Conservation (phyloP, 2,113 vertebrate species). For the Chaetura pelagica region DNA sequence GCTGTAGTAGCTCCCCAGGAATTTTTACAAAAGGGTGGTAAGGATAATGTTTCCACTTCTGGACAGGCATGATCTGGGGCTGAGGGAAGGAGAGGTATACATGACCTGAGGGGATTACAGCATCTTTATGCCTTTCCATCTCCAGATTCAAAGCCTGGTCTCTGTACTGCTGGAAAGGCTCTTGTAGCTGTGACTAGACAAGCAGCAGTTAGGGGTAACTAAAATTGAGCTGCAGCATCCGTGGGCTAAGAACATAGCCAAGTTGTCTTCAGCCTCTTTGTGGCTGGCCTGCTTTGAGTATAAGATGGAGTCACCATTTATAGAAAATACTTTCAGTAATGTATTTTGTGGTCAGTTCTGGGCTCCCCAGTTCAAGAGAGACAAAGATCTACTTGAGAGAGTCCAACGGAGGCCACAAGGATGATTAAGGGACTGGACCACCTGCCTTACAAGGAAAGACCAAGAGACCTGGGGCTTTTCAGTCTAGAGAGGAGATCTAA, state of each 20-base stretch:
- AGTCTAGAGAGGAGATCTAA: too few relatives aligned
- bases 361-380: too few relatives aligned
- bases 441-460: too few relatives aligned
- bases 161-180: not conserved
- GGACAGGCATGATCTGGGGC: not conserved
- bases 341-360: not conserved
- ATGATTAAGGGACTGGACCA: too few relatives aligned
- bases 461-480: too few relatives aligned
- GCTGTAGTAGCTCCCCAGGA: not conserved
- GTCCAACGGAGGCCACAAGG: too few relatives aligned
- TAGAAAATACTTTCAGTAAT: not conserved
- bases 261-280: not conserved
- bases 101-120: rapidly evolving
- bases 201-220: not conserved
- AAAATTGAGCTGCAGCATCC: not conserved
- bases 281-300: not conserved
- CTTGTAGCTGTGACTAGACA: not conserved
- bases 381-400: too few relatives aligned
- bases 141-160: not conserved
- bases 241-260: not conserved
- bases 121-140: not conserved
- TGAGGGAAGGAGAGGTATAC: not conserved
- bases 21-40: not conserved
- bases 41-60: not conserved
- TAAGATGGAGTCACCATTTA: not conserved